phyloP scores from a whole-genome alignment of 1,140 invertebrate genomes.

The Listronotus oregonensis region DNA sequence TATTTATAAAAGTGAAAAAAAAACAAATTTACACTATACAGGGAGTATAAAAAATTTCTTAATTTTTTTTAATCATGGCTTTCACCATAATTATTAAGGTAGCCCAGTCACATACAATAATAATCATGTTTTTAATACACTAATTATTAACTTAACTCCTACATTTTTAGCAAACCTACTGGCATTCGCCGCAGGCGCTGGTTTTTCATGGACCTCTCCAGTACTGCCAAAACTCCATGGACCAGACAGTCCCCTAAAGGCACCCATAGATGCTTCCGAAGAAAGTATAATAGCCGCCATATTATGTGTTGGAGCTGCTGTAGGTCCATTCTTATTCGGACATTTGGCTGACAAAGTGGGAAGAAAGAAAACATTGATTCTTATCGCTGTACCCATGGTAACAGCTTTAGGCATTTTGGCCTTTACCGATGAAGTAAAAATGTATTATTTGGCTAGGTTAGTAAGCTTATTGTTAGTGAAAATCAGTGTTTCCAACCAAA shows the following conservation, averaged over 20 bases:
- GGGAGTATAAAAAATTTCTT: too few species aligned
- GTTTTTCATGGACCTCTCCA: slow-evolving; percentile 76
- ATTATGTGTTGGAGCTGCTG: slow-evolving; percentile 75
- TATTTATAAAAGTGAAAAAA: too few species aligned
- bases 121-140: too few species aligned
- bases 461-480: too few species aligned
- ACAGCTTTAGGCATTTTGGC: slow-evolving; percentile 32
- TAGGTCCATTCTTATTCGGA: slow-evolving; percentile 50
- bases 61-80: too few species aligned
- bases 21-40: too few species aligned
- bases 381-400: slow-evolving; percentile 52
- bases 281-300: slow-evolving; percentile 81
- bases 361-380: slow-evolving; percentile 56
- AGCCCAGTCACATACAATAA: too few species aligned
- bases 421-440: slow-evolving; percentile 51
- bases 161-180: slow-evolving; percentile 66
- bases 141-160: slow-evolving; percentile 5
- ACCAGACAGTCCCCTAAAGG: slow-evolving; percentile 46
- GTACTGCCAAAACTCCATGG: slow-evolving; percentile 62
- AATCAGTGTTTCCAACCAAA: too few species aligned
- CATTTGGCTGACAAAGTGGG: slow-evolving; percentile 55
- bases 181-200: slow-evolving; percentile 66
- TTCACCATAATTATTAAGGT: too few species aligned
- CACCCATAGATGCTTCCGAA: slow-evolving; percentile 57
- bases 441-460: slow-evolving; percentile 50